Conservation (phyloP, 2,888 invertebrate genomes). For the Antitype chi region DNA sequence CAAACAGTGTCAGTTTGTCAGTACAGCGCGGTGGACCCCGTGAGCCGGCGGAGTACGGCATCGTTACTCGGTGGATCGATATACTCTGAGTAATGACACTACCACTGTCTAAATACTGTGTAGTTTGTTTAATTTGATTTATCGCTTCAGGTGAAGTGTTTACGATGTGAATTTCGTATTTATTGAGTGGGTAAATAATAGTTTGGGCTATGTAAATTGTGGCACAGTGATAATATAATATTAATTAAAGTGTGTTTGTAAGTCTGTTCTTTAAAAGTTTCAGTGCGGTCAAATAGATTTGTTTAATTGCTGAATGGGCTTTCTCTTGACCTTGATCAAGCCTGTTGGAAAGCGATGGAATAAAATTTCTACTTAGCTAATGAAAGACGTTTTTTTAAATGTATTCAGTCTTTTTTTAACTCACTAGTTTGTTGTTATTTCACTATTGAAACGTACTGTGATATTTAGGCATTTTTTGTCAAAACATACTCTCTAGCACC, state of each 20-base stretch:
- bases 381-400: no score
- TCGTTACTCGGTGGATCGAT: constrained; percentile 31
- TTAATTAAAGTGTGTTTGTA: background rate
- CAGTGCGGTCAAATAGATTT: background rate
- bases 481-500: background rate
- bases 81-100: constrained; percentile 13
- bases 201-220: background rate
- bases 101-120: constrained; percentile 27
- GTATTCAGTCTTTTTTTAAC: no score
- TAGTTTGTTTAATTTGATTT: constrained; percentile 33
- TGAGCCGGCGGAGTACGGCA: background rate
- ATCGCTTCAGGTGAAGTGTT: constrained; percentile 11
- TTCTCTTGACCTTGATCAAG: no score
- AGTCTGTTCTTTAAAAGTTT: background rate
- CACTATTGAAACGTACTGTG: background rate
- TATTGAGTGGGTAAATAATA: background rate
- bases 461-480: background rate
- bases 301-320: no score
- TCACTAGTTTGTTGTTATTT: background rate
- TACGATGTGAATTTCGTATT: background rate
- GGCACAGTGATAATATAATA: background rate
- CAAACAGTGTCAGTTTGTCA: constrained; percentile 24
- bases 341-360: no score
- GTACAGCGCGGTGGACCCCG: background rate
- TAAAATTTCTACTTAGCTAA: no score